These are phyloP conservation scores for Cantharis nigra DNA, from an alignment of 2,888 invertebrate species.

Conservation along the genomic window DNA sequence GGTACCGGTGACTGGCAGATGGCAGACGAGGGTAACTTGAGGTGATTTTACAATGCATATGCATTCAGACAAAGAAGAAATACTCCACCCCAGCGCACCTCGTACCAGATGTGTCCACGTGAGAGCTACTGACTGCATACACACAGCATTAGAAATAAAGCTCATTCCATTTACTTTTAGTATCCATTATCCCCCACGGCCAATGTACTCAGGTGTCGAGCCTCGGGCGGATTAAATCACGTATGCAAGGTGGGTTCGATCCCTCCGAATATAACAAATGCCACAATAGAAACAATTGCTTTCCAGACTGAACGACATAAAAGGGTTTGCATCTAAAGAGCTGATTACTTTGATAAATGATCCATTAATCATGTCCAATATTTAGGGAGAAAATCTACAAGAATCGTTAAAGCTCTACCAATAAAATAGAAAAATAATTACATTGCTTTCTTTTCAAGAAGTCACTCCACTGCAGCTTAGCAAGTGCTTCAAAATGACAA, in stretches of 20 bases:
- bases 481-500: neutral
- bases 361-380: conserved; percentile 49
- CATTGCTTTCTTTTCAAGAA: neutral
- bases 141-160: conserved; percentile 43
- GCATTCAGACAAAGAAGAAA: conserved; percentile 54
- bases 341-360: conserved; percentile 56
- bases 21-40: conserved; percentile 57
- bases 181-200: conserved; percentile 53
- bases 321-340: conserved; percentile 45
- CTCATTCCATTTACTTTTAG: conserved; percentile 56
- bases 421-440: neutral
- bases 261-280: conserved; percentile 27
- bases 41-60: conserved; percentile 55
- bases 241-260: conserved; percentile 33
- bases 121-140: conserved; percentile 38
- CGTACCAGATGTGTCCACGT: conserved; percentile 56
- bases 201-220: conserved; percentile 58
- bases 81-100: conserved; percentile 39
- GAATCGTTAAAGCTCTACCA: neutral
- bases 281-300: conserved; percentile 50
- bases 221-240: conserved; percentile 57
- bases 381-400: conserved; percentile 9
- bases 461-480: neutral
- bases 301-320: conserved; percentile 39
- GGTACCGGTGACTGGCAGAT: conserved; percentile 56